Percentiles rank a stretch among this genome's conserved stretches.
Conservation (phyloP, 1,140 invertebrate genomes). For the Bactericera cockerelli region DNA sequence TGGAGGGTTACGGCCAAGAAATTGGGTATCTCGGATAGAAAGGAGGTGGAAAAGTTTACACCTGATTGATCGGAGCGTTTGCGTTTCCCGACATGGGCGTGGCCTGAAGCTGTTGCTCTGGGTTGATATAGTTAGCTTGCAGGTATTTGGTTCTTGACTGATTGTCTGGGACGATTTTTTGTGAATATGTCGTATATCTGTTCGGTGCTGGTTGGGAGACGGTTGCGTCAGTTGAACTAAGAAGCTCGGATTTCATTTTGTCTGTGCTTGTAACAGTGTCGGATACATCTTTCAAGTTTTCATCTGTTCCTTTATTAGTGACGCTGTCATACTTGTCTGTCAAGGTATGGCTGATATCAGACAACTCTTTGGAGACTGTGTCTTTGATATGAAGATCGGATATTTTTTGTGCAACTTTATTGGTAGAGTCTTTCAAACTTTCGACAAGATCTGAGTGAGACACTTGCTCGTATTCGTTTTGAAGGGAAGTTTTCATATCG, state of each 20-base stretch:
- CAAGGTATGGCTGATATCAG: background rate
- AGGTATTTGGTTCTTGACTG: background rate
- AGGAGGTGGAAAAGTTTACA: background rate
- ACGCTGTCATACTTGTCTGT: background rate
- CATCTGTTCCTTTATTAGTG: background rate
- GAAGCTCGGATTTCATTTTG: background rate
- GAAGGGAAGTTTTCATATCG: background rate
- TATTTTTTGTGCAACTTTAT: background rate
- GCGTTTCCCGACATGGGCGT: background rate
- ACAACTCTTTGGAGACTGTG: background rate
- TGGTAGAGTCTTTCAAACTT: background rate
- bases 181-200: background rate
- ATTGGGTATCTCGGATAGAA: slow-evolving; percentile 4
- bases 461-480: background rate
- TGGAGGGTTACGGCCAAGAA: background rate
- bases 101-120: background rate
- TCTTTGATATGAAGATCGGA: slow-evolving; percentile 4
- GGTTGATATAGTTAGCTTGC: background rate
- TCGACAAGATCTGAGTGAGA: background rate
- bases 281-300: background rate
- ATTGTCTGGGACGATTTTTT: background rate
- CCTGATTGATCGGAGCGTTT: background rate
- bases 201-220: background rate
- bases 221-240: background rate
- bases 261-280: background rate